Conservation (phyloP, 2,113 vertebrate genomes). For the Cavia porcellus region DNA sequence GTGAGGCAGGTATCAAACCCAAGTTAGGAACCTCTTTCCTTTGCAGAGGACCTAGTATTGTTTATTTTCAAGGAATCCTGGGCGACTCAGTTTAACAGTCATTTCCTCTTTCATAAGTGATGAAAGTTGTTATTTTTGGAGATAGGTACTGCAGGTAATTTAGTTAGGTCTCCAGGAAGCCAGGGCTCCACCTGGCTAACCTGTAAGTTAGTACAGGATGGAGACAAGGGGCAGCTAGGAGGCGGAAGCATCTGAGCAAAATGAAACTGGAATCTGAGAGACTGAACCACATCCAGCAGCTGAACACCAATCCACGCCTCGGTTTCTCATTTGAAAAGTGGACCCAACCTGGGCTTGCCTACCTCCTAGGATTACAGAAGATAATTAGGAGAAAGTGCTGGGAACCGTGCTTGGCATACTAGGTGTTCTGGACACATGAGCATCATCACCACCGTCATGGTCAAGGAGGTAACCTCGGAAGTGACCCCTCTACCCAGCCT, state of each 20-base stretch:
- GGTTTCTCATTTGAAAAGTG: not conserved
- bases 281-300: rapidly evolving
- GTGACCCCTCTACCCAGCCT: not conserved
- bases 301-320: not conserved
- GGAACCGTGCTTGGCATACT: not conserved
- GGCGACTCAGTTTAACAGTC: not conserved
- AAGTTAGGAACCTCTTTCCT: not conserved
- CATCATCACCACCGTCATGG: rapidly evolving
- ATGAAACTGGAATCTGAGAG: not conserved
- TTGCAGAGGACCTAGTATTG: not conserved
- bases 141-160: not conserved
- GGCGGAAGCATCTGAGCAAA: not conserved
- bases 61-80: not conserved
- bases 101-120: not conserved
- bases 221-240: not conserved
- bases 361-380: not conserved
- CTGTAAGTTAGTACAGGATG: not conserved
- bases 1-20: not conserved
- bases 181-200: not conserved
- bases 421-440: not conserved
- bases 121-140: not conserved
- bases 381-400: not conserved
- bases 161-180: not conserved
- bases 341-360: not conserved
- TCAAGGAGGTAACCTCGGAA: not conserved